Evolutionary conservation across 2,888 invertebrate genomes (phyloP), one percentile per base, ranked within the genome.

Genomic region (Thyatira batis): DNA sequence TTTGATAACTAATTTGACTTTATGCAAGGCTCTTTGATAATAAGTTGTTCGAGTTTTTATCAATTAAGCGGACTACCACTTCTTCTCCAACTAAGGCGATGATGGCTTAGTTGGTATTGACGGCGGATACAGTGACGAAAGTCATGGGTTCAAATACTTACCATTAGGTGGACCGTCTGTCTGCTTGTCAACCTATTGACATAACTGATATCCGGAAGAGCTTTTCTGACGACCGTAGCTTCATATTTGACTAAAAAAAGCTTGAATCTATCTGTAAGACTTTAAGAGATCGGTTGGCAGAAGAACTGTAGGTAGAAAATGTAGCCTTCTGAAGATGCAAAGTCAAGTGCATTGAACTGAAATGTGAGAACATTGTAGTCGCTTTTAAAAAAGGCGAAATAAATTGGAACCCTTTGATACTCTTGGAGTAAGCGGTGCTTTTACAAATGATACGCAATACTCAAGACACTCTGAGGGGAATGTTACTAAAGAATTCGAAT

Each of bases 401-500:
- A 21, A 45, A 21, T 48, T 48, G 27, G 27, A 48, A 48, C 10
- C 17, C 13, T 48, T 48, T 27, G 48, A 48, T 27, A 10, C 21
- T 13, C 17, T 13, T 27, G 20, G 4, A 48, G 48, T 25, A 25
- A 48, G 13, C 48, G 48, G 48, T 25, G 20, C 27, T 17, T 48
- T 48, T 27, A 48, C 48, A 48, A 48, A 48, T 48, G 48, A 48
- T 48, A 48, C 27, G 13, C 23, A 25, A 46, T 46, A 46, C 25
- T 9, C 23, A 46, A 46, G 46, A 64, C 58, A 62, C 54, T 54
- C 55, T 57, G 57, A 63, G 58, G 57, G 68, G 71, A 73, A 80
- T 76, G 75, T 73, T 73, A 68, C 71, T 71, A 78, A 80, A 82
- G 78, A 78, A 77, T 79, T 69, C 74, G 66, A 81, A 80, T 82